Conservation (phyloP, 2,113 vertebrate species). For the human (Homo sapiens) region DNA sequence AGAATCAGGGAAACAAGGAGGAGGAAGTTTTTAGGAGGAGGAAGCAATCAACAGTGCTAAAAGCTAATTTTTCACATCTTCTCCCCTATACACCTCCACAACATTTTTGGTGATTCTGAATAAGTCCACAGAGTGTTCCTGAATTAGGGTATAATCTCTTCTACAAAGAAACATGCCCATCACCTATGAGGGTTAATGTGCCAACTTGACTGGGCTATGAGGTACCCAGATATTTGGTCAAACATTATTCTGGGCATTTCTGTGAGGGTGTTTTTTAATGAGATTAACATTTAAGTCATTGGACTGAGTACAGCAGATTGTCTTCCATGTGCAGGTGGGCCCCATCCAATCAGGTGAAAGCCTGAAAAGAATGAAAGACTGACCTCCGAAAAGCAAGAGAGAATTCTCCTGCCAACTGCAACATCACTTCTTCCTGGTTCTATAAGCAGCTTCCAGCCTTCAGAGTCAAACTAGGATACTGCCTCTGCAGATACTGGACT, state of each 20-base stretch:
- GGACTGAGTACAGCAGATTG: neutral
- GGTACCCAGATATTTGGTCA: neutral
- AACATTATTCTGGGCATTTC: neutral
- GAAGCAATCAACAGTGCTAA: neutral
- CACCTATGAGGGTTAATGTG: neutral
- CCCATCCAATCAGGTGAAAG: neutral
- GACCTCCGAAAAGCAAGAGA: neutral
- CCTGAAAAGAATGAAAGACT: neutral
- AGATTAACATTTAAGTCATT: neutral
- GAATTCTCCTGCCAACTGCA: neutral
- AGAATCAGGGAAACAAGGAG: neutral
- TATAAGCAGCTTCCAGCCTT: neutral
- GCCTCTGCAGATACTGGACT: neutral
- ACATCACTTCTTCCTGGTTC: neutral
- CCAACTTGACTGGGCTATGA: neutral
- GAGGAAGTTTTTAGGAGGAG: neutral
- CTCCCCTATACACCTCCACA: neutral
- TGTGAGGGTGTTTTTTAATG: neutral
- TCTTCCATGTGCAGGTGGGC: neutral
- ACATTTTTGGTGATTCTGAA: neutral
- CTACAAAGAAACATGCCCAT: neutral
- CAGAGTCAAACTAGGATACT: neutral
- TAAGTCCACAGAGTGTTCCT: neutral
- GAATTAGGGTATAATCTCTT: slow-evolving; percentile 8
- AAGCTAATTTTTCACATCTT: neutral